Conservation (phyloP, 2,797 vertebrate species). For the Masticophis lateralis region DNA sequence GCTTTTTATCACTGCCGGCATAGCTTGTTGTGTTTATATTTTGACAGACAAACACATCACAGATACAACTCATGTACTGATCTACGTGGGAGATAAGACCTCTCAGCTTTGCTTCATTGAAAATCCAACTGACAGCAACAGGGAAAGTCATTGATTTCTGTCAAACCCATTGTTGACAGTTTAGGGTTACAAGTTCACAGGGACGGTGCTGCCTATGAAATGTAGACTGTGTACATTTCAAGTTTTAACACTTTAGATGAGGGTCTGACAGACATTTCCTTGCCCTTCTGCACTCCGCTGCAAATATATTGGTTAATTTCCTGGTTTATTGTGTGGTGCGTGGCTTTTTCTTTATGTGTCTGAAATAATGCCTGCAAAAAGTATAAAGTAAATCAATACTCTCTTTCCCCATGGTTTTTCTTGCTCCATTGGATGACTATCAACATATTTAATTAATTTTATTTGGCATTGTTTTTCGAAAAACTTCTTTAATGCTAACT, state of each 20-base stretch:
- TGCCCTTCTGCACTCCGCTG: background rate
- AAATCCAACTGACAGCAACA: constrained; percentile 51
- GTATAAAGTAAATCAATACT: background rate
- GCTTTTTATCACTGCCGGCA: constrained; percentile 37
- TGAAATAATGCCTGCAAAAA: background rate
- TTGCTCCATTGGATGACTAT: background rate
- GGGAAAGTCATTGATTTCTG: constrained; percentile 50
- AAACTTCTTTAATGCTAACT: background rate
- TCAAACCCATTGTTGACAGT: constrained; percentile 21
- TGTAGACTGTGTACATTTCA: background rate
- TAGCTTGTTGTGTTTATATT: constrained; percentile 63
- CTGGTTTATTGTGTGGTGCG: background rate
- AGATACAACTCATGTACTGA: constrained; percentile 62
- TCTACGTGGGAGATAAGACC: constrained; percentile 62
- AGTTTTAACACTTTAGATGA: constrained; percentile 1
- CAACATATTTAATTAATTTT: background rate
- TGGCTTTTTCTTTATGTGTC: background rate
- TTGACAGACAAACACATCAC: constrained; percentile 64
- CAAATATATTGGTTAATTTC: background rate
- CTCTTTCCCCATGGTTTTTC: background rate
- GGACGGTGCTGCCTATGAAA: background rate
- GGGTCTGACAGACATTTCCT: background rate
- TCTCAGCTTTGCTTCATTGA: constrained; percentile 56
- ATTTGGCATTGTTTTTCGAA: background rate
- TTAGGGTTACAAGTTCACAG: constrained; percentile 27